Conservation (phyloP, 2,888 invertebrate genomes). For the Nephrotoma guestfalica region DNA sequence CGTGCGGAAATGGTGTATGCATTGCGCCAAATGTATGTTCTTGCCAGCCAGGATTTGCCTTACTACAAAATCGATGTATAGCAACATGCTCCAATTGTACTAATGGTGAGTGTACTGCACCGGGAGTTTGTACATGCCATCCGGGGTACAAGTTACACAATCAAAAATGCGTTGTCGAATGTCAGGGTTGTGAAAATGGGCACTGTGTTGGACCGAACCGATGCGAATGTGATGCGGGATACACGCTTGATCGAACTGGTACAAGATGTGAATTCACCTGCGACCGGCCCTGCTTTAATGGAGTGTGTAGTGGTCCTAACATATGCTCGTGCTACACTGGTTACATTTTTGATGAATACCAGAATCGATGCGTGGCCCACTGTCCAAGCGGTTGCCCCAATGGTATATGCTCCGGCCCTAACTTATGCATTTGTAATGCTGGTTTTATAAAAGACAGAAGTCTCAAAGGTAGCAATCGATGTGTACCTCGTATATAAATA, state of each 20-base stretch:
- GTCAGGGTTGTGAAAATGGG: conserved; percentile 23
- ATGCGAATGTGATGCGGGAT: conserved; percentile 35
- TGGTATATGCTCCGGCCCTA: conserved; percentile 56
- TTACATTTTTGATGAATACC: conserved; percentile 31
- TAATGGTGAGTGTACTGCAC: conserved; percentile 36
- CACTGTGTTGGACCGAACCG: conserved; percentile 34
- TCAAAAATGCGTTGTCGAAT: conserved; percentile 16
- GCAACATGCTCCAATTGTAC: conserved; percentile 35
- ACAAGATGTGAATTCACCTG: conserved; percentile 36
- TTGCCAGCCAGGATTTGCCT: conserved; percentile 40
- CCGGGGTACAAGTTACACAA: conserved; percentile 23
- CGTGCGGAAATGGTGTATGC: conserved; percentile 56
- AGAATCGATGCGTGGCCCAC: conserved; percentile 39
- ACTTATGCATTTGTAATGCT: conserved; percentile 56
- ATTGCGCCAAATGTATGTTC: conserved; percentile 45
- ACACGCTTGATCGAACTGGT: conserved; percentile 22
- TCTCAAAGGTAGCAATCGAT: conserved; percentile 46
- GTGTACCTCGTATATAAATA: conserved; percentile 27
- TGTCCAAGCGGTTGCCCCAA: conserved; percentile 60
- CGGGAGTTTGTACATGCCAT: conserved; percentile 26
- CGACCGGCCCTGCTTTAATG: conserved; percentile 50
- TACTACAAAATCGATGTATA: conserved; percentile 30
- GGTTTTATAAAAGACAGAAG: conserved; percentile 48
- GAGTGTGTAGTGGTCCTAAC: conserved; percentile 47
- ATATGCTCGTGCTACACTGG: conserved; percentile 44